These are phyloP conservation scores for Cataglyphis altisquamis DNA, from an alignment of 2,888 invertebrate genomes.

Conservation along the genomic window DNA sequence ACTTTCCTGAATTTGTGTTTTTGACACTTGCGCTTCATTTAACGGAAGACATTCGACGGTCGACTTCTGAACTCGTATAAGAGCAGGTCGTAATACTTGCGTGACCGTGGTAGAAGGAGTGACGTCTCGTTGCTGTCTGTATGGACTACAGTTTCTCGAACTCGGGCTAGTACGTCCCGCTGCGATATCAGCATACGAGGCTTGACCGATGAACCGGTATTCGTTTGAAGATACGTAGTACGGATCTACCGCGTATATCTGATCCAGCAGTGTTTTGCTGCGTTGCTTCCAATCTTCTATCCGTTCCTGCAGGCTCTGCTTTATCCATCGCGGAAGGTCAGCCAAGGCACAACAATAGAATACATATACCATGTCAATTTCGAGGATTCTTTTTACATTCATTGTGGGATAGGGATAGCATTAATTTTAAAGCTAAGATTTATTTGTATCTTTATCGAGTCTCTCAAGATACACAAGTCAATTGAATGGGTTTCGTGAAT, in stretches of 20 bases:
- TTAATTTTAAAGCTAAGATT: constrained; percentile 25
- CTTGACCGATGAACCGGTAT: constrained; percentile 83
- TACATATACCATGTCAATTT: constrained; percentile 74
- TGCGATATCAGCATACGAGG: constrained; percentile 90
- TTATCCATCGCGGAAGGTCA: constrained; percentile 85
- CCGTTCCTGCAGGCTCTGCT: constrained; percentile 90
- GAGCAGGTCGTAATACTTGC: constrained; percentile 77
- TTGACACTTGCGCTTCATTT: constrained; percentile 5
- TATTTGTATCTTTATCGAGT: constrained; percentile 6
- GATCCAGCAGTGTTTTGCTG: constrained; percentile 91
- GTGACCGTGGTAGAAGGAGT: constrained; percentile 71
- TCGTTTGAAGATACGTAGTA: constrained; percentile 89
- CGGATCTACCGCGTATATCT: constrained; percentile 92
- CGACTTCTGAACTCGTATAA: constrained; percentile 81
- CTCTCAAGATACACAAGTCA: not conserved
- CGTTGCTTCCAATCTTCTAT: constrained; percentile 90
- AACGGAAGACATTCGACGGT: constrained; percentile 17
- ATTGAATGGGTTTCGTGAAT: constrained; percentile 29
- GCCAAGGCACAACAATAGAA: constrained; percentile 84
- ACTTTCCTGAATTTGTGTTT: not conserved
- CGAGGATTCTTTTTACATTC: constrained; percentile 53
- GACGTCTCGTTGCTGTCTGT: constrained; percentile 78
- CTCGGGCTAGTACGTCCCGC: constrained; percentile 88
- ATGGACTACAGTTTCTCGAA: constrained; percentile 83
- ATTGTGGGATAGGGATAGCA: constrained; percentile 23